These are phyloP conservation scores for Fissipunctia ypsillon DNA, from an alignment of 2,888 invertebrate species.

Conservation along the genomic window DNA sequence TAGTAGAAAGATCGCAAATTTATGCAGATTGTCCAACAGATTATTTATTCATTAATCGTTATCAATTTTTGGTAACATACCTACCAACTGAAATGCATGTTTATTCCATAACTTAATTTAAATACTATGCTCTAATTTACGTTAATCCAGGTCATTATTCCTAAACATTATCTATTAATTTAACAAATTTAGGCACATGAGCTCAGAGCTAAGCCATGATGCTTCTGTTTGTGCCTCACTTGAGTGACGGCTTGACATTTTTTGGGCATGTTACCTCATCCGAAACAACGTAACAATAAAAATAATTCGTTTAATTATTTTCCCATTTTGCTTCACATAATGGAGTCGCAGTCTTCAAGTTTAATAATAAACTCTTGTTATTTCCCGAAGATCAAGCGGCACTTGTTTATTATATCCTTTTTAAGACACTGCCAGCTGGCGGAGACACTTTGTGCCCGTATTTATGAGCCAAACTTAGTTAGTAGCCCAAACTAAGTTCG, in stretches of 20 bases:
- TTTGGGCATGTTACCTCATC: conserved; percentile 59
- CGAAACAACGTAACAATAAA: conserved; percentile 4
- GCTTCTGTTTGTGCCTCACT: conserved; percentile 68
- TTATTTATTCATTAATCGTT: conserved; percentile 18
- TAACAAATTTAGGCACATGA: conserved; percentile 13
- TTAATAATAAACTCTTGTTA: conserved; percentile 66
- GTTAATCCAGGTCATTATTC: background rate
- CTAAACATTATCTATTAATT: too few species aligned
- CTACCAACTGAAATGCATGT: background rate
- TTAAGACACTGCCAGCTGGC: conserved; percentile 70
- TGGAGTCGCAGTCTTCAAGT: conserved; percentile 52
- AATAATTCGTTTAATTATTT: conserved; percentile 56
- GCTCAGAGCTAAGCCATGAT: conserved; percentile 29
- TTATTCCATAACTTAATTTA: background rate
- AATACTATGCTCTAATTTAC: background rate
- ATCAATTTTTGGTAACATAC: background rate
- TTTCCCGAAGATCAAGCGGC: conserved; percentile 66
- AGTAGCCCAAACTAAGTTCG: conserved; percentile 70
- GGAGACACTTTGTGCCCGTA: conserved; percentile 68
- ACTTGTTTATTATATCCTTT: conserved; percentile 70
- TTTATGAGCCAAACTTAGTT: conserved; percentile 73
- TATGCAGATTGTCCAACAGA: conserved; percentile 12
- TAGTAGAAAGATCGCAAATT: background rate
- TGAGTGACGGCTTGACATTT: conserved; percentile 80
- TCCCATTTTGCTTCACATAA: conserved; percentile 28